Base-by-base conservation (phyloP, 2,888 invertebrate genomes). In the Trichogramma evanescens region DNA sequence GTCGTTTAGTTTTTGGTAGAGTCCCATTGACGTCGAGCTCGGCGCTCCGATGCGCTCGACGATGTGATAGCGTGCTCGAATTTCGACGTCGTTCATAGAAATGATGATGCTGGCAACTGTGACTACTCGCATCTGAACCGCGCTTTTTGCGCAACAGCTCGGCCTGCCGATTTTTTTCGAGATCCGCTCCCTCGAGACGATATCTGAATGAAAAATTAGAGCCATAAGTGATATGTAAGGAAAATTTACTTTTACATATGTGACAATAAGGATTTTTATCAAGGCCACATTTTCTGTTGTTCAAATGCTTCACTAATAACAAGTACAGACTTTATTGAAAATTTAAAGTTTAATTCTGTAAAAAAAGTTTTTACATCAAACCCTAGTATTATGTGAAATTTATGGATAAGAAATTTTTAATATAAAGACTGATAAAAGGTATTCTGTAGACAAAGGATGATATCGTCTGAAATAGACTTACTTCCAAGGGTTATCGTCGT, bases 401-500 rank as follows among this genome's bases (percentile, higher is more conserved):
- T 2, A 26, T 26, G 26, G 26, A 26, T 26, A 26, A 26, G 3
- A 26, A 2, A 26, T 26, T 26, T 26, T 26, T 26, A 26, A 26
- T 26, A 26, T 26, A 26, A 26, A 26, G 1, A 26, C 26, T 2
- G 26, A 26, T 26, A 26, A 26, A 13, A 26, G 26, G 26, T 26
- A 26, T 3, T 26, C 2, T 26, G 26, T 26, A 26, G 26, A 26
- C 26, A 26, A 26, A 26, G 26, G 26, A 26, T 26, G 26, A 26
- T 26, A 26, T 26, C 2, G 26, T 26, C 26, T 26, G n/a, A 45
- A 45, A n/a, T 45, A 2, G 3, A 26, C 64, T 63, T 68, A 77
- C 77, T 74, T 72, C 77, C 77, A 78, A 59, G 77, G 77, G 71
- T 76, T 75, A 50, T 71, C 70, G 40, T 75, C 77, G 56, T 75